Evolutionary conservation across 2,888 invertebrate genomes (phyloP).

Genomic region (Operophtera brumata): DNA sequence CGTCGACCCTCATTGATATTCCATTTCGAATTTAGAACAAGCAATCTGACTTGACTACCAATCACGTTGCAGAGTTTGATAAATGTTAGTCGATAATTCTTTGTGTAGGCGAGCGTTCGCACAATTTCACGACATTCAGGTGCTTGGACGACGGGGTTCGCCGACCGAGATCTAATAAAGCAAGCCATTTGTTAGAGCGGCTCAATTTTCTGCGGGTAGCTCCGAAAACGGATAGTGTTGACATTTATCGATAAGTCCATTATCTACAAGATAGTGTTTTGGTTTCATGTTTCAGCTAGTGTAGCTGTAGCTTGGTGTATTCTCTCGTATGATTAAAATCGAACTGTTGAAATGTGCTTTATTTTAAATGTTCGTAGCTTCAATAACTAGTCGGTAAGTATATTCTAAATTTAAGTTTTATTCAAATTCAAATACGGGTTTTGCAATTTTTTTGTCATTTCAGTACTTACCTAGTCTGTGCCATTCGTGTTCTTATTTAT

Average conservation of each 20-base stretch:
- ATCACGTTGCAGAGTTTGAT: conserved; percentile 28
- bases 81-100: conserved; percentile 38
- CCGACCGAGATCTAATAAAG: conserved; percentile 46
- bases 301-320: neutral
- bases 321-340: neutral
- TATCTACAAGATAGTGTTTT: conserved; percentile 29
- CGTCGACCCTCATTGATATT: conserved; percentile 12
- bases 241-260: conserved; percentile 43
- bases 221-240: conserved; percentile 34
- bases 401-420: too few relatives aligned
- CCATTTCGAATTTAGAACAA: conserved; percentile 24
- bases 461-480: too few relatives aligned
- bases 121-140: conserved; percentile 22
- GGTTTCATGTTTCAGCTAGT: conserved; percentile 13
- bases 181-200: conserved; percentile 43
- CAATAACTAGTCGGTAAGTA: too few relatives aligned
- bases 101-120: conserved; percentile 27
- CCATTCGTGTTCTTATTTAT: too few relatives aligned
- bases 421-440: too few relatives aligned
- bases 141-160: conserved; percentile 25
- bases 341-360: neutral
- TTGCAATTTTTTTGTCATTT: too few relatives aligned
- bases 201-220: conserved; percentile 39
- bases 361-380: too few relatives aligned
- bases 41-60: conserved; percentile 21